Conservation (phyloP, 2,888 invertebrate species). For the Yponomeuta evonymella region DNA sequence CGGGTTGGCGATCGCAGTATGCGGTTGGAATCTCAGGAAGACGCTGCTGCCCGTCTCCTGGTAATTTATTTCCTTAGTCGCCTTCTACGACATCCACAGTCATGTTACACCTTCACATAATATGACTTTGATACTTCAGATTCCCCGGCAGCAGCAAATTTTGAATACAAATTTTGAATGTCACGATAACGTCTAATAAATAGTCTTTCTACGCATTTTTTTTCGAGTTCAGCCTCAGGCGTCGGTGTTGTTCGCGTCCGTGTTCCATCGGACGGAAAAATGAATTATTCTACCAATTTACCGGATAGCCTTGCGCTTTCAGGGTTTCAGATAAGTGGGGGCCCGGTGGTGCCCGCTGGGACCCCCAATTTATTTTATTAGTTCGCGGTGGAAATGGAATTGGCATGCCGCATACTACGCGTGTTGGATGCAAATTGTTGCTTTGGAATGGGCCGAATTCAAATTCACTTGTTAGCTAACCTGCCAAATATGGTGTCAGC, state of each 20-base stretch:
- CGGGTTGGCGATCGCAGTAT: no score
- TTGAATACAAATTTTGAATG: no score
- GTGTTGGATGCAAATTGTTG: neutral
- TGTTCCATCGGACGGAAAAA: conserved; percentile 58
- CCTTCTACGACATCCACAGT: no score
- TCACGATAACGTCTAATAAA: no score
- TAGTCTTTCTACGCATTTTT: neutral
- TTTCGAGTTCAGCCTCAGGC: conserved; percentile 1
- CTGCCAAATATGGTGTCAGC: no score
- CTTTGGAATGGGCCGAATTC: neutral
- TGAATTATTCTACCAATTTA: conserved; percentile 66
- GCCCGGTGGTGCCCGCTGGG: neutral
- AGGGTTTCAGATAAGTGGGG: neutral
- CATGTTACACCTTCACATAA: no score
- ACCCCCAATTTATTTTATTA: neutral
- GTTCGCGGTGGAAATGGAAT: neutral
- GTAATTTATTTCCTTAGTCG: no score
- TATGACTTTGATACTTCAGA: no score
- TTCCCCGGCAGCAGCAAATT: no score
- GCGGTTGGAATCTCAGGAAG: no score
- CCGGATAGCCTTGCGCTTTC: conserved; percentile 36
- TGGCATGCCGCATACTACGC: neutral
- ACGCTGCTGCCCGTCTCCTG: no score
- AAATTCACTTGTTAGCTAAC: neutral
- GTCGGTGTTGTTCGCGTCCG: conserved; percentile 34